Conservation (phyloP, 2,797 vertebrate genomes). For the Alauda arvensis region DNA sequence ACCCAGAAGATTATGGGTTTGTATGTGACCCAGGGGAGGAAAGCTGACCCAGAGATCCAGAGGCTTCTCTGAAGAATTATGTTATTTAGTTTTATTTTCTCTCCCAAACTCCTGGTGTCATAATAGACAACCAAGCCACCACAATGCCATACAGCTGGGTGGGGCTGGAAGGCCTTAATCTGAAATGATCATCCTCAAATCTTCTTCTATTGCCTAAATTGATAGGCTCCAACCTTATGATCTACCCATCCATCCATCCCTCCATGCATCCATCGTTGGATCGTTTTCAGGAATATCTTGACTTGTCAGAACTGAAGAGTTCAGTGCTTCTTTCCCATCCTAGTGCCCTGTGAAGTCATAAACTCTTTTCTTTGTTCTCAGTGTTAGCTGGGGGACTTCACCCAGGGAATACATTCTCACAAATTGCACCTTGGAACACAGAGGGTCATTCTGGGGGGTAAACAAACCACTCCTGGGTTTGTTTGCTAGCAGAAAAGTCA, state of each 20-base stretch:
- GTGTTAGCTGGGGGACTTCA: not conserved
- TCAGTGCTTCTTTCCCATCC: no score
- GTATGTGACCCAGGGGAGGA: not conserved
- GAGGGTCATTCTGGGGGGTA: not conserved
- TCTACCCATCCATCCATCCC: not conserved
- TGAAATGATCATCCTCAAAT: not conserved
- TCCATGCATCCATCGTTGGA: not conserved
- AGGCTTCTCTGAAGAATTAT: not conserved
- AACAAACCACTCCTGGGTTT: not conserved
- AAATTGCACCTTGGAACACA: not conserved
- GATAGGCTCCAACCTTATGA: not conserved
- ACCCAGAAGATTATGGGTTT: not conserved
- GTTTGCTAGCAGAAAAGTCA: not conserved
- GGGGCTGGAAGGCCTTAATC: not conserved
- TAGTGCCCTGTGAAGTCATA: not conserved
- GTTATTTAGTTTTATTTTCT: not conserved
- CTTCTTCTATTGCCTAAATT: not conserved
- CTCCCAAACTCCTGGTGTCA: not conserved
- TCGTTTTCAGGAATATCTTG: no score
- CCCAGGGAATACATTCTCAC: not conserved
- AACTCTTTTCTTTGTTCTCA: not conserved
- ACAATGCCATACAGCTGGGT: not conserved
- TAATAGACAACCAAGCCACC: not conserved
- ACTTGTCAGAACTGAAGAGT: no score
- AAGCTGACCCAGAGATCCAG: not conserved